A percentile compares a stretch with the other conserved stretches of the same genome.
Conservation (phyloP, 2,113 vertebrate species). For the Elephas maximus region DNA sequence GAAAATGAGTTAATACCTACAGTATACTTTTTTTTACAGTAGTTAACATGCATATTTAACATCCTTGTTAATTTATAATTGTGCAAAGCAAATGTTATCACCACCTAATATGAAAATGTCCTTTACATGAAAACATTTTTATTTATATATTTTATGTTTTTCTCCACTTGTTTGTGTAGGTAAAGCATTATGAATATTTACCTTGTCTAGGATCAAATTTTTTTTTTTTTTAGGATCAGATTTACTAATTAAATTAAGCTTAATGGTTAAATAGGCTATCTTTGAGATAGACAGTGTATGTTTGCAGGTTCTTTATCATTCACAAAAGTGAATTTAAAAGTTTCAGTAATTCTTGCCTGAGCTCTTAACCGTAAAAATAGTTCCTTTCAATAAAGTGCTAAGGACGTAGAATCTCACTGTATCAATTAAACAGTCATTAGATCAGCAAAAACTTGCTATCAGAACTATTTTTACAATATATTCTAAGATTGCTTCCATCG, state of each 20-base stretch:
- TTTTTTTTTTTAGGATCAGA: background rate
- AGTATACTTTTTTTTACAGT: background rate
- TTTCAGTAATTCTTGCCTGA: background rate
- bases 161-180: background rate
- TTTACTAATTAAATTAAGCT: conserved; percentile 24
- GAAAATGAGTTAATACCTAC: background rate
- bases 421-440: conserved; percentile 33
- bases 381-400: background rate
- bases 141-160: background rate
- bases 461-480: background rate
- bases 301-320: background rate
- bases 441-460: conserved; percentile 51
- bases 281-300: background rate
- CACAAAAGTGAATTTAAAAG: conserved; percentile 53
- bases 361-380: background rate
- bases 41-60: background rate
- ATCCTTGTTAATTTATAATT: background rate
- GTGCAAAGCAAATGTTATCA: background rate
- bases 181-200: background rate
- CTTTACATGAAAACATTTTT: background rate
- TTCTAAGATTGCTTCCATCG: background rate
- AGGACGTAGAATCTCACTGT: background rate
- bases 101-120: background rate
- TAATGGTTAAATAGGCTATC: background rate
- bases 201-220: background rate